A percentile compares a stretch with the other conserved stretches of the same genome.
phyloP scores from a whole-genome alignment of 2,888 invertebrate genomes.

The Melangyna quadrimaculata region DNA sequence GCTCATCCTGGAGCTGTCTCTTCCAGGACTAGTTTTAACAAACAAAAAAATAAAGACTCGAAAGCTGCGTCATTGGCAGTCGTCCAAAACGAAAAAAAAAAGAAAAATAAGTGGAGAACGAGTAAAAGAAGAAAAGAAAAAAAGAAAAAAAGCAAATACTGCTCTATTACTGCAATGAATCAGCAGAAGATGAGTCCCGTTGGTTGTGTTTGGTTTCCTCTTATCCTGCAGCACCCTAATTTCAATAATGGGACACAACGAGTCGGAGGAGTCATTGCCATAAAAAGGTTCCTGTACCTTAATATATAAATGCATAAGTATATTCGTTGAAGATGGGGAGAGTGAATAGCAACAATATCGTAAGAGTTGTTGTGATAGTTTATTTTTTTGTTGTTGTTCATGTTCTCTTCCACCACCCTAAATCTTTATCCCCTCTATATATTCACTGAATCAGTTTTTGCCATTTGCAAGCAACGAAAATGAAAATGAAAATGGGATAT shows the following conservation, averaged over 20 bases:
- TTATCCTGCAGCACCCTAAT: conserved; percentile 65
- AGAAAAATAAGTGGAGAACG: conserved; percentile 21
- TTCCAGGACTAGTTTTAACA: not conserved
- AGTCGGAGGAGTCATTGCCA: conserved; percentile 48
- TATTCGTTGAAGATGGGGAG: not conserved
- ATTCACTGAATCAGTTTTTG: conserved; percentile 39
- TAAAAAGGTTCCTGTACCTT: conserved; percentile 63
- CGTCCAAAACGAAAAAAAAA: too few relatives aligned
- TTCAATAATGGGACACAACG: conserved; percentile 69
- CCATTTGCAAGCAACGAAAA: conserved; percentile 46
- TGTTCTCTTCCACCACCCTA: not conserved
- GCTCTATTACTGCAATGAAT: conserved; percentile 71
- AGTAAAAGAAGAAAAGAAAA: conserved; percentile 12
- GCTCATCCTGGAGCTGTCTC: conserved; percentile 40
- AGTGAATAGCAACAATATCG: conserved; percentile 63
- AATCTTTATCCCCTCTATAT: not conserved
- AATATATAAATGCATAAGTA: conserved; percentile 5
- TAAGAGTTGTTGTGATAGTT: conserved; percentile 63
- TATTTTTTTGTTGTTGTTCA: not conserved
- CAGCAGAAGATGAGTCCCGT: conserved; percentile 67
- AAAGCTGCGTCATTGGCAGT: conserved; percentile 69
- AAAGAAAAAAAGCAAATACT: conserved; percentile 34
- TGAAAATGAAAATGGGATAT: conserved; percentile 60
- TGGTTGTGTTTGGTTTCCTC: conserved; percentile 26
- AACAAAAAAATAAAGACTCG: not conserved